A percentile compares a stretch with the other conserved stretches of the same genome.
Conservation (phyloP, 2,113 vertebrate genomes). For the Bos indicus region DNA sequence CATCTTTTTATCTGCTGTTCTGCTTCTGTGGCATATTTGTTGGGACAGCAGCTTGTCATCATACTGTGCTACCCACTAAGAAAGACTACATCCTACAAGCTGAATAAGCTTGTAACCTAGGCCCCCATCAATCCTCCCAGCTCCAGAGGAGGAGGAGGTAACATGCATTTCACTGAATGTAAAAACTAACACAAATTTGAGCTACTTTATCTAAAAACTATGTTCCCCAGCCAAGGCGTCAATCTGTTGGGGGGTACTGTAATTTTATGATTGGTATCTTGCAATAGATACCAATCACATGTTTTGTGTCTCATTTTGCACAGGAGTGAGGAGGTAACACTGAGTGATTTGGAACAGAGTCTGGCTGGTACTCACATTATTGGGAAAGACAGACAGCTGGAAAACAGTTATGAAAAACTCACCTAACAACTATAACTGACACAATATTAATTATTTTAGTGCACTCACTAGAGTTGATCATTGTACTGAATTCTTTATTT, state of each 20-base stretch:
- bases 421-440: background rate
- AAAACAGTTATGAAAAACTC: background rate
- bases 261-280: background rate
- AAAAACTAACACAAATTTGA: background rate
- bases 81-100: background rate
- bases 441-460: background rate
- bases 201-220: background rate
- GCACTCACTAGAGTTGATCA: background rate
- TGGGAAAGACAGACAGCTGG: background rate
- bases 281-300: background rate
- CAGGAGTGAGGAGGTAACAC: background rate
- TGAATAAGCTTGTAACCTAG: background rate
- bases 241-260: background rate
- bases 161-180: background rate
- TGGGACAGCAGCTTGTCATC: background rate
- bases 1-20: background rate
- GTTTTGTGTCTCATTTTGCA: background rate
- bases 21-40: background rate
- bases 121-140: background rate
- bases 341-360: background rate
- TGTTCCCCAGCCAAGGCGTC: background rate
- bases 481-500: background rate
- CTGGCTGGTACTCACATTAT: background rate
- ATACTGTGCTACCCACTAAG: background rate
- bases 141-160: background rate